These are phyloP conservation scores for Germaria angustata DNA, from an alignment of 2,888 invertebrate species.

Conservation along the genomic window DNA sequence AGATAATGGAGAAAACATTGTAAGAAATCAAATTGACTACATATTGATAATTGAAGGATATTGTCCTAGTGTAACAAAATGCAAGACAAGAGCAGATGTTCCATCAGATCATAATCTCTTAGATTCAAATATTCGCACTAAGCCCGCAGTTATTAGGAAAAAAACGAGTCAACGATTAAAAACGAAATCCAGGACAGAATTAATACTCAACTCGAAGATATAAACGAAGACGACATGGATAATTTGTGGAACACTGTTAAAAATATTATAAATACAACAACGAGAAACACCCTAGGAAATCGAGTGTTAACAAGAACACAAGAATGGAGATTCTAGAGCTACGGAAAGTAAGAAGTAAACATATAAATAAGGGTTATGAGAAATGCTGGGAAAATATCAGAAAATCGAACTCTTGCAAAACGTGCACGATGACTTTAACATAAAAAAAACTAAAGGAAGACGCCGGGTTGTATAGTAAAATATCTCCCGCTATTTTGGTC, in stretches of 20 bases:
- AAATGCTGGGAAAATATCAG: conserved; percentile 10
- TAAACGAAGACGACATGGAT: neutral
- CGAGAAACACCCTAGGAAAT: neutral
- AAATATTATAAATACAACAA: neutral
- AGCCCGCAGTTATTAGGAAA: neutral
- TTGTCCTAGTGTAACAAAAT: neutral
- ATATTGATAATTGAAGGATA: conserved; percentile 4
- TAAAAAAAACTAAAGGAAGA: neutral
- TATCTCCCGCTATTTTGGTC: neutral
- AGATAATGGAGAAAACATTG: neutral
- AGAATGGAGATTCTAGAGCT: neutral
- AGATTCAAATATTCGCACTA: neutral
- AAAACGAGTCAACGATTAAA: neutral
- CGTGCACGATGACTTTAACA: neutral
- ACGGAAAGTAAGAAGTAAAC: conserved; percentile 1
- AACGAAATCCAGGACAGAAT: neutral
- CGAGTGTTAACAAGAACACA: neutral
- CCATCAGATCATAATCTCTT: neutral
- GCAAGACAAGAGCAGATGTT: neutral
- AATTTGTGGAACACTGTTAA: neutral
- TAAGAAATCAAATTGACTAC: conserved; percentile 20
- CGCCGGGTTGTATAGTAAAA: neutral
- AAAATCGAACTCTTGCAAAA: neutral
- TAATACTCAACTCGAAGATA: neutral
- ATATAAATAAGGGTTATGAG: neutral